A percentile compares a stretch with the other conserved stretches of the same genome.
Conservation (phyloP, 2,797 vertebrate species). For the Sandelia bainsii region DNA sequence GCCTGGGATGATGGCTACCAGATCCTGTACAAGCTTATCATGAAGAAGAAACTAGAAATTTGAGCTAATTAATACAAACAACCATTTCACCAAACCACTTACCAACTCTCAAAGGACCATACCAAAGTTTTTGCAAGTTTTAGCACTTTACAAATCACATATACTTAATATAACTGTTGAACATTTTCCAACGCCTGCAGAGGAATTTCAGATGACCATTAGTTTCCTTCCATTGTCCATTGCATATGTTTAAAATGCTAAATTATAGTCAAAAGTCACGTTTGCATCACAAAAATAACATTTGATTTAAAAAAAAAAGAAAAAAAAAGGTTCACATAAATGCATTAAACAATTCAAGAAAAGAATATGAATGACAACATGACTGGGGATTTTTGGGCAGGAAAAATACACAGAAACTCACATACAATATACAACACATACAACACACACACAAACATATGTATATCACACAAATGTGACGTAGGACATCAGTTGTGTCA, state of each 20-base stretch:
- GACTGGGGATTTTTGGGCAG: too few species aligned
- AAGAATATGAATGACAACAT: too few species aligned
- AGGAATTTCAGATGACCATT: background rate
- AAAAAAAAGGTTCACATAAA: background rate
- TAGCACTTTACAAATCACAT: slow-evolving; percentile 2
- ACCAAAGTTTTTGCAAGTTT: background rate
- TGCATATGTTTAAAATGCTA: background rate
- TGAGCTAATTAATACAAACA: slow-evolving; percentile 26
- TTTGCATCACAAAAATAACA: background rate
- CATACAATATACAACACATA: background rate
- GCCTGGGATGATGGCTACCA: slow-evolving; percentile 99
- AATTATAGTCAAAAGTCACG: background rate
- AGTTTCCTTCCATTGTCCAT: too few species aligned
- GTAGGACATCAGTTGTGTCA: too few species aligned
- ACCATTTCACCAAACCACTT: background rate
- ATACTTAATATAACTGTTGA: background rate
- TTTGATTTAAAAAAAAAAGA: too few species aligned
- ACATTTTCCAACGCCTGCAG: background rate
- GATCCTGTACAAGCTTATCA: slow-evolving; percentile 94
- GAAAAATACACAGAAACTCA: background rate
- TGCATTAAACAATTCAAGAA: background rate
- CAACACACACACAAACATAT: too few species aligned
- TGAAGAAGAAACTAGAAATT: slow-evolving; percentile 92
- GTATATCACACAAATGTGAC: too few species aligned
- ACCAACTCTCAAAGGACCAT: background rate